Percentiles rank a stretch among this genome's conserved stretches.
Evolutionary conservation across 53 echinoderm and acorn worm species (phyloP).

Genomic region (Henricia sp.): DNA sequence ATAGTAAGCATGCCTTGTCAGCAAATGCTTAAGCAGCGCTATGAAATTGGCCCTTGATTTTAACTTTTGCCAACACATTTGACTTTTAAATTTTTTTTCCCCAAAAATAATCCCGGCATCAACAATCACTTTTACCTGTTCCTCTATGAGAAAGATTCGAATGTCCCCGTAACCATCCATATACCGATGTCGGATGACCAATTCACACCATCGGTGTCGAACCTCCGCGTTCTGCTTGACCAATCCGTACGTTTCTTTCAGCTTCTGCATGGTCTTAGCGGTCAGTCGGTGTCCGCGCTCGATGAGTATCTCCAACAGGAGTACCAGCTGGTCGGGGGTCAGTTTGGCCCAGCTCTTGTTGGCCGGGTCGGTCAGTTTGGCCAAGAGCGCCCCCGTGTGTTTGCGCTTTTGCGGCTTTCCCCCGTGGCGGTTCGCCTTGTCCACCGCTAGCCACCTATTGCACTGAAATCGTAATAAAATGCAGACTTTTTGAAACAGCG

Average conservation of each 20-base stretch:
- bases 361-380: constrained; percentile 58
- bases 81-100: no score
- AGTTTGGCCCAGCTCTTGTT: constrained; percentile 59
- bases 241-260: constrained; percentile 67
- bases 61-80: no score
- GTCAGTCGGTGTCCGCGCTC: constrained; percentile 48
- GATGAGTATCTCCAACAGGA: constrained; percentile 71
- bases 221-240: constrained; percentile 76
- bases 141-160: constrained; percentile 77
- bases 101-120: no score
- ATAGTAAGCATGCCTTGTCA: no score
- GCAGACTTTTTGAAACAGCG: no score
- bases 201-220: constrained; percentile 92
- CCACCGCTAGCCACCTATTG: constrained; percentile 56
- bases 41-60: no score
- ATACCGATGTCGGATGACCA: constrained; percentile 77
- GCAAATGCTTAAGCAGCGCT: no score
- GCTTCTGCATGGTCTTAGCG: constrained; percentile 62
- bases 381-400: constrained; percentile 61
- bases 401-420: constrained; percentile 62
- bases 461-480: no score
- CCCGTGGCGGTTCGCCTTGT: constrained; percentile 60
- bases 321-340: constrained; percentile 74
- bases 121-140: no score
- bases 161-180: constrained; percentile 78